These are phyloP conservation scores for Drosophila putrida DNA, from an alignment of 2,888 invertebrate species.

Conservation along the genomic window DNA sequence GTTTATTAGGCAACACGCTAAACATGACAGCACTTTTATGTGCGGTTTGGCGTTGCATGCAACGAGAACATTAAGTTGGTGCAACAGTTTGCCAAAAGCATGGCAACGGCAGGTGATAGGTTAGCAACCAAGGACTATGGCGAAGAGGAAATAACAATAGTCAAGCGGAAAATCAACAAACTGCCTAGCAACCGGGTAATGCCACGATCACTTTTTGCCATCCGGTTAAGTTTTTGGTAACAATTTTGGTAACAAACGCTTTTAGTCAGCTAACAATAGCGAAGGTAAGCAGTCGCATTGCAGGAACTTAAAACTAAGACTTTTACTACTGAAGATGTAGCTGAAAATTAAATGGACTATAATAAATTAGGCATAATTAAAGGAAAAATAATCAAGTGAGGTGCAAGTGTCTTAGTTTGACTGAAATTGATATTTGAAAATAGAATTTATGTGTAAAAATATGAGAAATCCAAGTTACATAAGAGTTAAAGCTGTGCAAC, in stretches of 20 bases:
- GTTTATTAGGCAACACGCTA: slow-evolving; percentile 28
- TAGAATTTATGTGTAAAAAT: neutral
- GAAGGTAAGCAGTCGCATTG: slow-evolving; percentile 69
- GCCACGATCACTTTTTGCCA: slow-evolving; percentile 62
- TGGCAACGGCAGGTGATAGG: slow-evolving; percentile 50
- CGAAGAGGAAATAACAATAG: slow-evolving; percentile 61
- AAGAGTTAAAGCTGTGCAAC: slow-evolving; percentile 28
- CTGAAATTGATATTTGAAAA: neutral
- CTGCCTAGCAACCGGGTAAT: slow-evolving; percentile 66
- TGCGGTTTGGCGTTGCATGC: slow-evolving; percentile 35
- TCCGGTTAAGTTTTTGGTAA: slow-evolving; percentile 4
- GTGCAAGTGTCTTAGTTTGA: neutral
- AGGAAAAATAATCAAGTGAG: neutral
- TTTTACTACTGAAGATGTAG: neutral
- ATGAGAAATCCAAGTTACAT: slow-evolving; percentile 25
- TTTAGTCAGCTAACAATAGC: slow-evolving; percentile 58
- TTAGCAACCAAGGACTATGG: slow-evolving; percentile 55
- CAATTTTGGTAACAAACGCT: slow-evolving; percentile 37
- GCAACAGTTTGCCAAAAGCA: slow-evolving; percentile 61
- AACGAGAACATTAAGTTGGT: slow-evolving; percentile 27
- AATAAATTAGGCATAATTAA: neutral
- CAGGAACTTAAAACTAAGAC: slow-evolving; percentile 24
- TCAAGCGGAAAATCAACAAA: slow-evolving; percentile 67
- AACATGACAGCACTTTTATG: slow-evolving; percentile 32
- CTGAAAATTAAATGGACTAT: neutral